Evolutionary conservation across 2,113 vertebrate species (phyloP).

Genomic region (Circaetus cinerascens): DNA sequence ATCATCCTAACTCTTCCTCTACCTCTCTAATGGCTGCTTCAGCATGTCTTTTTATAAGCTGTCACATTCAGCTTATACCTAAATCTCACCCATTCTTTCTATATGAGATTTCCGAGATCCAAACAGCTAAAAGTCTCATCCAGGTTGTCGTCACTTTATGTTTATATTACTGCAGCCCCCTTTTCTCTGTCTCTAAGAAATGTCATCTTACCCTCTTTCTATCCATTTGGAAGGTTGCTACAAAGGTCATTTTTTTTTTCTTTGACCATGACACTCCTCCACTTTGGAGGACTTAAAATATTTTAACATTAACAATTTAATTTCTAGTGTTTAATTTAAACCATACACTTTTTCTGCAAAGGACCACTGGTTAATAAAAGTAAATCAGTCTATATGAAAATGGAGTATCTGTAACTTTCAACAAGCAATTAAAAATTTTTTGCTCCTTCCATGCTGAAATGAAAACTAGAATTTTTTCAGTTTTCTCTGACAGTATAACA

Average conservation of each 20-base stretch:
- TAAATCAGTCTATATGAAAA: not conserved
- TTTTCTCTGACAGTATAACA: not conserved
- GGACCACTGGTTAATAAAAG: not conserved
- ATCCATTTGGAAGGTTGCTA: not conserved
- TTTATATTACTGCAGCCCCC: not conserved
- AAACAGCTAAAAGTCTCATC: not conserved
- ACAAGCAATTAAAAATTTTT: not conserved
- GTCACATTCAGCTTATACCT: not conserved
- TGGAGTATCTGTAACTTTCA: not conserved
- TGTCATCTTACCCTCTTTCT: not conserved
- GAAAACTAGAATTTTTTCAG: not conserved
- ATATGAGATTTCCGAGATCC: not conserved
- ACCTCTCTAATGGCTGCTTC: not conserved
- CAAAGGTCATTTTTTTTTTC: not conserved
- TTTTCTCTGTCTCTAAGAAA: not conserved
- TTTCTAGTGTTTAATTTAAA: not conserved
- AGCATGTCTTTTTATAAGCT: not conserved
- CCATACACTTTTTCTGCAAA: not conserved
- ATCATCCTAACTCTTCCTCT: not conserved
- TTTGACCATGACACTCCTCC: not conserved
- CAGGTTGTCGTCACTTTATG: not conserved
- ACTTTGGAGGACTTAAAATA: not conserved
- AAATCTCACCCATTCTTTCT: not conserved
- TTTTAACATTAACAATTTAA: not conserved
- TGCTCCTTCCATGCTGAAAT: not conserved